Conservation (phyloP, 2,797 vertebrate species). For the Myripristis jacobus region DNA sequence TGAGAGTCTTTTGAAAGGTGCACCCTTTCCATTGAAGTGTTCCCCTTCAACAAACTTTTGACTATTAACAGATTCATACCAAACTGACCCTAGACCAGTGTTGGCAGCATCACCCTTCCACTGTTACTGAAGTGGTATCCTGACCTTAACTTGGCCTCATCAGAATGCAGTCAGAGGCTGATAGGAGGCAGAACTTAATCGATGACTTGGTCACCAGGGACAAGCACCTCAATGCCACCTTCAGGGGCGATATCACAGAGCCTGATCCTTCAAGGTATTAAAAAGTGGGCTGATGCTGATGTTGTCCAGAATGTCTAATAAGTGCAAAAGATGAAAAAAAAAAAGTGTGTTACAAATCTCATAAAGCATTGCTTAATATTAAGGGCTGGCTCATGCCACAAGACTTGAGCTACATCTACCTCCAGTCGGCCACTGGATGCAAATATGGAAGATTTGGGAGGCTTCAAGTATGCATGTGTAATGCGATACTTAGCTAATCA, state of each 20-base stretch:
- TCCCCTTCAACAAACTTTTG: not conserved
- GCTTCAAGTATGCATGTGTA: not conserved
- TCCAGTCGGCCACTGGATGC: not conserved
- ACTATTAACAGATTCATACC: constrained; percentile 8
- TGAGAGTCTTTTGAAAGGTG: constrained; percentile 56
- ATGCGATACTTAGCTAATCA: no score
- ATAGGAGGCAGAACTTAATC: constrained; percentile 93
- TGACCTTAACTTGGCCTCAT: constrained; percentile 63
- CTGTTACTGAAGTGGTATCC: not conserved
- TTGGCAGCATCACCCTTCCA: not conserved
- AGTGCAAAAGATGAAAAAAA: not conserved
- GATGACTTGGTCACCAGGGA: constrained; percentile 94
- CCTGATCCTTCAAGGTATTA: constrained; percentile 90
- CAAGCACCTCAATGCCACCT: constrained; percentile 89
- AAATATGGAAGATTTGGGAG: not conserved
- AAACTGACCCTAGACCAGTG: not conserved
- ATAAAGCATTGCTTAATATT: not conserved
- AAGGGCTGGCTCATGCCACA: not conserved
- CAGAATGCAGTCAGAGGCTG: constrained; percentile 96
- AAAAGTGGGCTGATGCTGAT: not conserved
- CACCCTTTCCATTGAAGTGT: not conserved
- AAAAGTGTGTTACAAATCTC: not conserved
- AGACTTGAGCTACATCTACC: not conserved
- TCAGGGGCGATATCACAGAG: constrained; percentile 87
- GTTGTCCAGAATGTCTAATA: not conserved